Evolutionary conservation across 2,888 invertebrate genomes (phyloP).

Genomic region (Andrena praecox): DNA sequence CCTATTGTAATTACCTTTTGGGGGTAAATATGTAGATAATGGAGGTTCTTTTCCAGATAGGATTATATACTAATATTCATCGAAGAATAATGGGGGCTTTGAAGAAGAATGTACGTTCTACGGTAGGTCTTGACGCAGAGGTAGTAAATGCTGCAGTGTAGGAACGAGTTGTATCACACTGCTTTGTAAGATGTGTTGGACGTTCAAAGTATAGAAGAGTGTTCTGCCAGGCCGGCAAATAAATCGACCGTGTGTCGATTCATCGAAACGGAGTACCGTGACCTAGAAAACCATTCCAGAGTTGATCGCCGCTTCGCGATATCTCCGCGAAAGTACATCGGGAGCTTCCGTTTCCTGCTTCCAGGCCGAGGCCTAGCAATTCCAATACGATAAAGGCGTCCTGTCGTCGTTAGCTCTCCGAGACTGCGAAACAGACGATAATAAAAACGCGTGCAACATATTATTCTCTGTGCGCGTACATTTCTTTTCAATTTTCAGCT

Average conservation of each 20-base stretch:
- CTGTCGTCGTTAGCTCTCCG: constrained; percentile 51
- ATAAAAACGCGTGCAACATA: constrained; percentile 14
- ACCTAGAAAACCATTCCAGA: constrained; percentile 66
- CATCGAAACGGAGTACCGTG: constrained; percentile 15
- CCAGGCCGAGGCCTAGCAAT: constrained; percentile 44
- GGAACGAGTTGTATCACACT: too few relatives aligned
- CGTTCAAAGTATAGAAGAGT: not conserved
- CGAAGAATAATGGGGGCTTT: too few relatives aligned
- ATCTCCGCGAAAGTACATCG: constrained; percentile 65
- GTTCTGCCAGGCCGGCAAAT: not conserved
- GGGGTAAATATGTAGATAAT: too few relatives aligned
- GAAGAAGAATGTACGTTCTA: too few relatives aligned
- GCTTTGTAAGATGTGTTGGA: not conserved
- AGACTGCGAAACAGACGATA: not conserved
- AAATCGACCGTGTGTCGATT: constrained; percentile 29
- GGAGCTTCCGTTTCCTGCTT: constrained; percentile 75
- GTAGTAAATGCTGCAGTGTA: too few relatives aligned
- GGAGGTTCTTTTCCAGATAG: too few relatives aligned
- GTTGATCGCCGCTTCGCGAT: constrained; percentile 56
- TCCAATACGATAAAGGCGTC: constrained; percentile 61
- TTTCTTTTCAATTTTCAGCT: not conserved
- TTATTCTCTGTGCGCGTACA: not conserved
- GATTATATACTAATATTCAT: too few relatives aligned
- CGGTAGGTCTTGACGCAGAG: too few relatives aligned
- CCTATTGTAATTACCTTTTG: too few relatives aligned